Percentiles rank a stretch among this genome's conserved stretches.
These are phyloP conservation scores for Neolamprologus cancellatus DNA, from an alignment of 2,113 vertebrate species.

Conservation along the genomic window DNA sequence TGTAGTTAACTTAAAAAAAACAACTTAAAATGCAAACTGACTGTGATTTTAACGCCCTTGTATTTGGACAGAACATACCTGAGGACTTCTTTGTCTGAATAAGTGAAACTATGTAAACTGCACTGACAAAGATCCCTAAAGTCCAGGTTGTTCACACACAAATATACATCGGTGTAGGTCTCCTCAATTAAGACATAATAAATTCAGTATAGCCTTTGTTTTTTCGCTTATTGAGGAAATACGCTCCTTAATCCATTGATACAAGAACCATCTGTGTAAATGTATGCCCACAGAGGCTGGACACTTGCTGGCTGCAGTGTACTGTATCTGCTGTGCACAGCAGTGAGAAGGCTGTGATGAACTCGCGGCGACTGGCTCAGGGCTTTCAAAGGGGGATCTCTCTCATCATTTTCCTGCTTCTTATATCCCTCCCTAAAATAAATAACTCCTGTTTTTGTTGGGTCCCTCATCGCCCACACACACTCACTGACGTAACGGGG, in stretches of 20 bases:
- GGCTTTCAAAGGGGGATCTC: slow-evolving; percentile 34
- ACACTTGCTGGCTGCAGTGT: slow-evolving; percentile 34
- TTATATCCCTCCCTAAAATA: slow-evolving; percentile 32
- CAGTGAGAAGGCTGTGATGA: slow-evolving; percentile 3
- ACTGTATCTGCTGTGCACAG: slow-evolving; percentile 45
- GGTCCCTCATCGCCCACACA: slow-evolving; percentile 2
- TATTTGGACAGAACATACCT: not conserved
- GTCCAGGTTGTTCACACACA: slow-evolving; percentile 32
- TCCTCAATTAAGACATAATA: slow-evolving; percentile 70
- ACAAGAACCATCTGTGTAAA: slow-evolving; percentile 78
- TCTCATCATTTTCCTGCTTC: slow-evolving; percentile 30
- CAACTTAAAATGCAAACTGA: not conserved
- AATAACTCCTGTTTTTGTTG: slow-evolving; percentile 38
- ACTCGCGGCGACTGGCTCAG: not conserved
- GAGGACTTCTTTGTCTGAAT: slow-evolving; percentile 19
- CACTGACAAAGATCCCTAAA: slow-evolving; percentile 12
- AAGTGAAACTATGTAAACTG: slow-evolving; percentile 7
- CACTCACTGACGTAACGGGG: not conserved
- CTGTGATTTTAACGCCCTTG: not conserved
- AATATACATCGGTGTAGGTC: slow-evolving; percentile 67
- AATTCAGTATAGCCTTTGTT: slow-evolving; percentile 58
- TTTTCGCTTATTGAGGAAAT: slow-evolving; percentile 64
- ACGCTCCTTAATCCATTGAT: slow-evolving; percentile 63
- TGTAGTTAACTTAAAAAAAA: not conserved
- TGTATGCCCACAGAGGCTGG: slow-evolving; percentile 51